Evolutionary conservation across 2,113 vertebrate species (phyloP).

Genomic region (Bubalus kerabau): DNA sequence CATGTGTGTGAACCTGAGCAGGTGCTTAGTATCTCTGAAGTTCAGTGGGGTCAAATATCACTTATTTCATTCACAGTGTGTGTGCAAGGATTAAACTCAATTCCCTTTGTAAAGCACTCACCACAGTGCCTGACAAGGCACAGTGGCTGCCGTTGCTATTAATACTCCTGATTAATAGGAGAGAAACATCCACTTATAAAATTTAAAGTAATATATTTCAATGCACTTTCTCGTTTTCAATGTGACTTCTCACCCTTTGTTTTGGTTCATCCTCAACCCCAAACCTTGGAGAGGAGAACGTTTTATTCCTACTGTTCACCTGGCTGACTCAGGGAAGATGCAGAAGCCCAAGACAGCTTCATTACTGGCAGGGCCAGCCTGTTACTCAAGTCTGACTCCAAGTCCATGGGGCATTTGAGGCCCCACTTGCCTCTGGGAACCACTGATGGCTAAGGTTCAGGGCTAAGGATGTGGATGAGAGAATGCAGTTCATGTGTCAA

Average conservation of each 20-base stretch:
- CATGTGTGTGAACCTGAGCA: background rate
- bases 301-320: background rate
- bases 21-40: background rate
- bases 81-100: background rate
- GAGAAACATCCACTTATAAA: background rate
- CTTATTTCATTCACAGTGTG: background rate
- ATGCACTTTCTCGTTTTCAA: background rate
- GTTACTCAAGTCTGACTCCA: background rate
- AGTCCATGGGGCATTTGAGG: too few relatives aligned
- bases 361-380: background rate
- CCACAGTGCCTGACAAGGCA: background rate
- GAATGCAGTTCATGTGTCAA: rapidly evolving
- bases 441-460: background rate
- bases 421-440: background rate
- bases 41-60: background rate
- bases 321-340: background rate
- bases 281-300: background rate
- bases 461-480: background rate
- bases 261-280: background rate
- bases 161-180: background rate
- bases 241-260: background rate
- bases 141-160: background rate
- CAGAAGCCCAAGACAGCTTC: background rate
- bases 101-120: background rate
- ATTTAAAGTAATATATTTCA: background rate